Conservation (phyloP, 2,113 vertebrate species). For the Mormyrus iriodes region DNA sequence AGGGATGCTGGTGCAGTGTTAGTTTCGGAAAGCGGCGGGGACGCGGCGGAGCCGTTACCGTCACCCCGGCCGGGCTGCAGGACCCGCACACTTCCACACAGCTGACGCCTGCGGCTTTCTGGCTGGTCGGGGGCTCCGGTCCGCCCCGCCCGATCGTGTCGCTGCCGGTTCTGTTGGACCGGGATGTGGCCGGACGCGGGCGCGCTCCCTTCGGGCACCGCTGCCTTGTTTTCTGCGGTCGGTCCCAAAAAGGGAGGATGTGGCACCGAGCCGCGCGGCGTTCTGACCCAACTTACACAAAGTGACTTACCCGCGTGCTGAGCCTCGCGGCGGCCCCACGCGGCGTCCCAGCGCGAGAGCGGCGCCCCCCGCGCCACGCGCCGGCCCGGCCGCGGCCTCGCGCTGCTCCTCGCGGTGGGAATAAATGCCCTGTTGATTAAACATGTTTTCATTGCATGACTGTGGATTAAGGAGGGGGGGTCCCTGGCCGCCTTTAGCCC, state of each 20-base stretch:
- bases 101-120: background rate
- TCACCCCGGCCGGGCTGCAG: background rate
- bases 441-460: background rate
- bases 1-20: background rate
- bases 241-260: background rate
- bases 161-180: background rate
- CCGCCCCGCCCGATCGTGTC: background rate
- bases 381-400: background rate
- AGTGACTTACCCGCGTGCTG: background rate
- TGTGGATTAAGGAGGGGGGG: background rate
- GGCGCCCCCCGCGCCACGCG: background rate
- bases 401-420: background rate
- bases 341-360: background rate
- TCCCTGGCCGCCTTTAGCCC: background rate
- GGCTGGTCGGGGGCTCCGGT: background rate
- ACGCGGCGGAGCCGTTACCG: background rate
- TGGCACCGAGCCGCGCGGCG: background rate
- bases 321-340: background rate
- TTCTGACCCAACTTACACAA: background rate
- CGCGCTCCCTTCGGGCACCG: background rate
- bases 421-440: constrained; percentile 1
- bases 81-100: background rate
- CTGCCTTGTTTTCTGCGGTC: background rate
- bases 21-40: background rate
- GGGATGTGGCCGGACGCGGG: background rate